These are phyloP conservation scores for Oreocharis arfaki DNA, from an alignment of 2,113 vertebrate species.

Conservation along the genomic window DNA sequence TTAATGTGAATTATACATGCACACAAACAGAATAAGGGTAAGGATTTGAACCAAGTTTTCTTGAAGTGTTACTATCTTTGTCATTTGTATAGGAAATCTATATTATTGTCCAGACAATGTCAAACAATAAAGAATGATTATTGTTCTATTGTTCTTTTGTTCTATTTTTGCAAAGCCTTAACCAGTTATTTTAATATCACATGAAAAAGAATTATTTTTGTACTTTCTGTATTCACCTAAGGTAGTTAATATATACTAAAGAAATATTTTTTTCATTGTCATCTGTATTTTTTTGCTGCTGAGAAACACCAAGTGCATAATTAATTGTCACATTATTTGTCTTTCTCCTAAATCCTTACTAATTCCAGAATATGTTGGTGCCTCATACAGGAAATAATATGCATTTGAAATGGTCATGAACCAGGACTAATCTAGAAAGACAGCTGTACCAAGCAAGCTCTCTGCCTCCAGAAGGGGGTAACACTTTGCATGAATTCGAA, in stretches of 20 bases:
- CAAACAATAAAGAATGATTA: not conserved
- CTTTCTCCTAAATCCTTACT: not conserved
- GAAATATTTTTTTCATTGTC: not conserved
- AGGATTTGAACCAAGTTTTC: not conserved
- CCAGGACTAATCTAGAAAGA: not conserved
- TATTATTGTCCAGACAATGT: not conserved
- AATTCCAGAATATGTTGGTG: not conserved
- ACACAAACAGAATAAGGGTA: not conserved
- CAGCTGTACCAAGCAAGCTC: not conserved
- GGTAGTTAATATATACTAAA: not conserved
- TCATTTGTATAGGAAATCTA: conserved; percentile 18
- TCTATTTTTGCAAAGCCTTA: not conserved
- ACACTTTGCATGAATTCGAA: not conserved
- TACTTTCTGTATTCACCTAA: not conserved
- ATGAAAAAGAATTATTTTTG: not conserved
- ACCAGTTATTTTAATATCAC: not conserved
- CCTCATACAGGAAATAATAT: not conserved
- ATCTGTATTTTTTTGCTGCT: not conserved
- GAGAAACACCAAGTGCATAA: not conserved
- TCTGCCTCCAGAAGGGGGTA: not conserved
- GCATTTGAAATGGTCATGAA: not conserved
- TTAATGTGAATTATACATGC: not conserved
- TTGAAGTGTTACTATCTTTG: not conserved
- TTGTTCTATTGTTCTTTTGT: not conserved
- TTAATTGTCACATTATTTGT: not conserved